Conservation (phyloP, 2,888 invertebrate genomes). For the Arrhopalites spinosus region DNA sequence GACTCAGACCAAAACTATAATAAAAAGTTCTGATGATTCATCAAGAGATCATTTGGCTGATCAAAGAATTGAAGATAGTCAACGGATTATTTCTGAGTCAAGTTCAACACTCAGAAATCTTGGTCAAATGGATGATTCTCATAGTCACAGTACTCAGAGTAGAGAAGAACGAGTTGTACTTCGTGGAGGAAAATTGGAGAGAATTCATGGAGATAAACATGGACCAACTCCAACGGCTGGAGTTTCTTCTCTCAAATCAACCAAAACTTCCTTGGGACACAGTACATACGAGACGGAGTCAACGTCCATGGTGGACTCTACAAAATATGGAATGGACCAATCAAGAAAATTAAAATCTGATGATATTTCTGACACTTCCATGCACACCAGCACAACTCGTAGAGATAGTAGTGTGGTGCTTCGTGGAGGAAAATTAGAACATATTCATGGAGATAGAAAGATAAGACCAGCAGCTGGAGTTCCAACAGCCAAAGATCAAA, state of each 20-base stretch:
- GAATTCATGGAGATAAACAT: constrained; percentile 31
- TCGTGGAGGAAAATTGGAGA: constrained; percentile 49
- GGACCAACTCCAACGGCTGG: constrained; percentile 35
- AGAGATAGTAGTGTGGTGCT: constrained; percentile 24
- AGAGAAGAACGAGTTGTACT: constrained; percentile 41
- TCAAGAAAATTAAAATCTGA: too few species aligned
- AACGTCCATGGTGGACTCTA: not conserved
- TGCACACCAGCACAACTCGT: not conserved
- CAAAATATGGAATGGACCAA: not conserved
- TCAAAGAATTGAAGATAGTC: constrained; percentile 41
- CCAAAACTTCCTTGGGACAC: not conserved
- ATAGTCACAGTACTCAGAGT: too few species aligned
- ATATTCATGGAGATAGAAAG: constrained; percentile 1
- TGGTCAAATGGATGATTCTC: constrained; percentile 11
- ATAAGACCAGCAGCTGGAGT: constrained; percentile 29
- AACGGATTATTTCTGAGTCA: constrained; percentile 42
- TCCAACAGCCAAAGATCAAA: constrained; percentile 8
- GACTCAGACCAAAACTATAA: not conserved
- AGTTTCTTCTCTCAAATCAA: constrained; percentile 14
- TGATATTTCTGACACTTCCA: not conserved
- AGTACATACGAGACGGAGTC: not conserved
- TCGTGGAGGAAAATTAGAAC: constrained; percentile 27
- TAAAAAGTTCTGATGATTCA: constrained; percentile 7
- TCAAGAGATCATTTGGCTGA: constrained; percentile 10
- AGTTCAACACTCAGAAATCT: constrained; percentile 37